Conservation (phyloP, 2,797 vertebrate genomes). For the Megalops cyprinoides region DNA sequence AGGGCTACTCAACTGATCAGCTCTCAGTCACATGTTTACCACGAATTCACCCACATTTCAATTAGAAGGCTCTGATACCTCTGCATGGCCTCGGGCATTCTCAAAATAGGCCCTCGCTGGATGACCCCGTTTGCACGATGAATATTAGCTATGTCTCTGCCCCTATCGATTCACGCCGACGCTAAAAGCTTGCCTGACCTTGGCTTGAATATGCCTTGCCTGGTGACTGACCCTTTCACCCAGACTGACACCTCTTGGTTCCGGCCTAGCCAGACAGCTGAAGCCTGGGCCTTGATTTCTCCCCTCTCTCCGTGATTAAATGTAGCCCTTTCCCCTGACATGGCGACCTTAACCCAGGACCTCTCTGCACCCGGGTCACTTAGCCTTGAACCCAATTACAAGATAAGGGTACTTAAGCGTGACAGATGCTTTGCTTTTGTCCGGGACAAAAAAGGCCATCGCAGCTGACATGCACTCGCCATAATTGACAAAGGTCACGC, state of each 20-base stretch:
- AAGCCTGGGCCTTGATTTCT: constrained; percentile 32
- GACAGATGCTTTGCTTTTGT: constrained; percentile 12
- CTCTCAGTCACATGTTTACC: neutral
- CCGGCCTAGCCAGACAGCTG: constrained; percentile 25
- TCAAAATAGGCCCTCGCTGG: constrained; percentile 1
- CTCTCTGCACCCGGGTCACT: constrained; percentile 32
- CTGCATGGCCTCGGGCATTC: neutral
- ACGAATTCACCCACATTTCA: constrained; percentile 26
- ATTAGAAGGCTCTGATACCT: constrained; percentile 21
- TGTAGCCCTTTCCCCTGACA: constrained; percentile 34
- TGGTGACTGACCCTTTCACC: neutral
- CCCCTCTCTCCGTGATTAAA: constrained; percentile 35
- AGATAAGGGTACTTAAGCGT: constrained; percentile 37
- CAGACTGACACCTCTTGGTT: neutral
- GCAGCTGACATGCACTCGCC: constrained; percentile 8
- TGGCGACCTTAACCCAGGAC: constrained; percentile 25
- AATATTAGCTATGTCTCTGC: constrained; percentile 22
- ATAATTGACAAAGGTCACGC: constrained; percentile 26
- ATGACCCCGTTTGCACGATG: constrained; percentile 7
- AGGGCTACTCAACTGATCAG: constrained; percentile 11
- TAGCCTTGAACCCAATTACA: constrained; percentile 40
- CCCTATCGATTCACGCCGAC: constrained; percentile 23
- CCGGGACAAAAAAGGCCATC: neutral
- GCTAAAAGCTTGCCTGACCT: constrained; percentile 36
- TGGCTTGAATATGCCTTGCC: constrained; percentile 25